A percentile compares a stretch with the other conserved stretches of the same genome.
phyloP scores from a whole-genome alignment of 2,113 vertebrate genomes.

The Hippocampus zosterae region DNA sequence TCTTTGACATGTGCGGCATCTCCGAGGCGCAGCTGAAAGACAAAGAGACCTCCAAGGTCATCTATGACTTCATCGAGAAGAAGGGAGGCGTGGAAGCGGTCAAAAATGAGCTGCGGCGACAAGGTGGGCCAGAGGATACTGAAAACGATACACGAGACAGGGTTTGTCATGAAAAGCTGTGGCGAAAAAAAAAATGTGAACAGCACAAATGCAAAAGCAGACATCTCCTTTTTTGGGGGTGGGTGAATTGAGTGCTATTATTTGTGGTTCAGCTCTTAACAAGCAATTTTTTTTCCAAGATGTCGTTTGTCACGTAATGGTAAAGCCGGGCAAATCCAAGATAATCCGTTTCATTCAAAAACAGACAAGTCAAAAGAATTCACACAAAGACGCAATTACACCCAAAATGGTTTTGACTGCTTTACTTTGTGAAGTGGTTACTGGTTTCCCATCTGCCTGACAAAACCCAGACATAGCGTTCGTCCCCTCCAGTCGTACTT shows the following conservation, averaged over 20 bases:
- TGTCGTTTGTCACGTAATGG: not conserved
- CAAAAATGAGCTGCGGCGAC: constrained; percentile 90
- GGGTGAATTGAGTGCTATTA: too few species aligned
- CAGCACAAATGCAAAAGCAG: too few species aligned
- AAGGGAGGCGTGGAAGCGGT: constrained; percentile 96
- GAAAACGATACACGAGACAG: not conserved
- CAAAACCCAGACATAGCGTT: not conserved
- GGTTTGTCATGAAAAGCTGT: not conserved
- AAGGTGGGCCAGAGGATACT: constrained; percentile 72
- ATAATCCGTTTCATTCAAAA: too few species aligned
- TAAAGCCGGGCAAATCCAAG: too few species aligned
- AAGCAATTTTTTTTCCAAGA: not conserved
- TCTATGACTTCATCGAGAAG: constrained; percentile 98
- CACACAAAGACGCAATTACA: not conserved
- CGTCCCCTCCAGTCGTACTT: too few species aligned
- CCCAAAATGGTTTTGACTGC: not conserved
- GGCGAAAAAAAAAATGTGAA: not conserved
- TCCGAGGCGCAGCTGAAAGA: constrained; percentile 96
- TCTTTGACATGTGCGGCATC: constrained; percentile 96
- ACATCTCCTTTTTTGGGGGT: too few species aligned
- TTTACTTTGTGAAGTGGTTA: not conserved
- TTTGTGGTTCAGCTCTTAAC: not conserved
- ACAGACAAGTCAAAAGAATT: too few species aligned
- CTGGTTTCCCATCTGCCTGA: not conserved
- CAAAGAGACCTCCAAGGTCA: constrained; percentile 97